phyloP scores from a whole-genome alignment of 2,113 vertebrate genomes.

The Uropsilus gracilis region DNA sequence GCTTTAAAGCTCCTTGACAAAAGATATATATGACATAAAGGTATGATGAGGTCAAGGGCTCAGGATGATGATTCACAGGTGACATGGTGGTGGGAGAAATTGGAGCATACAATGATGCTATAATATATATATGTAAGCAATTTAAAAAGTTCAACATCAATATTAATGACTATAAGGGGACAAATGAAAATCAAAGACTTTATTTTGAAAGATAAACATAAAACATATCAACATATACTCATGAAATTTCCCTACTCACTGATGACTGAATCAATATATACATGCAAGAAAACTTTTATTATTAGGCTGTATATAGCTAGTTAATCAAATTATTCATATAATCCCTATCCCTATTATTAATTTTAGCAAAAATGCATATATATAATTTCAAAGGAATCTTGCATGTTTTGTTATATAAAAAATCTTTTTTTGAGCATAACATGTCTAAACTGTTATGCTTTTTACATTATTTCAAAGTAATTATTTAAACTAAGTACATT shows the following conservation, averaged over 20 bases:
- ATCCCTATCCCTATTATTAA: not conserved
- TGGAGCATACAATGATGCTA: no score
- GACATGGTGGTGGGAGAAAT: no score
- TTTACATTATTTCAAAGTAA: not conserved
- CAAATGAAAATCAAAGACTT: not conserved
- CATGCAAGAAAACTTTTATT: not conserved
- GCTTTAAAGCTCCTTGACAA: not conserved
- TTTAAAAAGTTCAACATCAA: constrained; percentile 1
- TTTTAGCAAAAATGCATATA: not conserved
- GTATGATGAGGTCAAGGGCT: no score
- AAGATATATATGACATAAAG: not conserved
- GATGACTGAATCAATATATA: not conserved
- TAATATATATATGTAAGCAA: no score
- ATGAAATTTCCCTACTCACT: not conserved
- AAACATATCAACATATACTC: not conserved
- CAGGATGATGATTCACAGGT: no score
- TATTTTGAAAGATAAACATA: constrained; percentile 34
- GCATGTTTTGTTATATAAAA: not conserved
- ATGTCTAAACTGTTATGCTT: not conserved
- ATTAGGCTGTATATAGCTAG: not conserved
- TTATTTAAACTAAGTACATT: not conserved
- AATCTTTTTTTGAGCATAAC: not conserved
- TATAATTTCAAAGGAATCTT: not conserved
- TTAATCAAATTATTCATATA: not conserved
- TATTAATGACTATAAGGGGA: not conserved